These are phyloP conservation scores for Yponomeuta sedellus DNA, from an alignment of 2,888 invertebrate species.

Conservation along the genomic window DNA sequence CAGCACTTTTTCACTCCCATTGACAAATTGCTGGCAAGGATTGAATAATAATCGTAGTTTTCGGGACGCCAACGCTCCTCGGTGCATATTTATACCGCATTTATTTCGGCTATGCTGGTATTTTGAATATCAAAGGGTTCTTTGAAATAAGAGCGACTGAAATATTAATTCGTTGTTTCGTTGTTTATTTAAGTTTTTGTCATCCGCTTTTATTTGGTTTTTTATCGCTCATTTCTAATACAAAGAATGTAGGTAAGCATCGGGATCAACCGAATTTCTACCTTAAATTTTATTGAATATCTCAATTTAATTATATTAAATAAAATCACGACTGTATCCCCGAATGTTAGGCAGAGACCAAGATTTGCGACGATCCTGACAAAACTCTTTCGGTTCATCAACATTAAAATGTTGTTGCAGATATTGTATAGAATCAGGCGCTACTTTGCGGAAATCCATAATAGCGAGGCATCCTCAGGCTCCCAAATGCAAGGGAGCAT, in stretches of 20 bases:
- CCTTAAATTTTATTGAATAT: background rate
- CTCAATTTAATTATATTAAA: too few relatives aligned
- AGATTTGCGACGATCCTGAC: too few relatives aligned
- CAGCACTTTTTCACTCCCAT: slow-evolving; percentile 33
- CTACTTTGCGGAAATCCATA: too few relatives aligned
- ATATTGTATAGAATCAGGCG: too few relatives aligned
- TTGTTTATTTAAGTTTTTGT: background rate
- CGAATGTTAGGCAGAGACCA: too few relatives aligned
- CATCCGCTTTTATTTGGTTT: background rate
- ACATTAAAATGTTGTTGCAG: too few relatives aligned
- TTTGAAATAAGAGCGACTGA: slow-evolving; percentile 2
- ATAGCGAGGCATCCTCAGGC: too few relatives aligned
- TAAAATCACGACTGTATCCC: too few relatives aligned
- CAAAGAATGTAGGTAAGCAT: too few relatives aligned
- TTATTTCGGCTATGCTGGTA: background rate
- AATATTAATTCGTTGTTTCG: background rate
- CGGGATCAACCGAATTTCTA: background rate
- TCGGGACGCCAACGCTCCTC: slow-evolving; percentile 25
- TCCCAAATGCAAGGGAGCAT: too few relatives aligned
- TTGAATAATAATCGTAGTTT: slow-evolving; percentile 52
- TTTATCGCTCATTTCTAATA: background rate
- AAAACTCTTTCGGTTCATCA: too few relatives aligned
- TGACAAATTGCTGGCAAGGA: slow-evolving; percentile 46
- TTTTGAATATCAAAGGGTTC: slow-evolving; percentile 5
- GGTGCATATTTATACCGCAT: slow-evolving; percentile 8